Evolutionary conservation across 2,888 invertebrate genomes (phyloP), one percentile per base, ranked within the genome.

Genomic region (Pyrrhosoma nymphula): DNA sequence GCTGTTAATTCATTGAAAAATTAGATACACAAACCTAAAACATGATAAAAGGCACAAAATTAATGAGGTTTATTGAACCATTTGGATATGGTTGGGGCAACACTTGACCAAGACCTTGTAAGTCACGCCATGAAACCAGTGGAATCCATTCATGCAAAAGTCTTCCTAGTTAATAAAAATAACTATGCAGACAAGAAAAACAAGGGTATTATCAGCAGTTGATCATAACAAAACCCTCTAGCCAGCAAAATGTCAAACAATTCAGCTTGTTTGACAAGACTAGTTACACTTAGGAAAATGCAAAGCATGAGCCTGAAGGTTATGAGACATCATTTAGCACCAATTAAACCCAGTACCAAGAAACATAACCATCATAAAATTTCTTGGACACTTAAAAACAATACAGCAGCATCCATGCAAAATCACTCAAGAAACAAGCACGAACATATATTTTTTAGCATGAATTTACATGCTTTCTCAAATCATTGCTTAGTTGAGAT

Each of bases 131-230:
- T 69, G n/a, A n/a, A 4, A 93, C 8, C 69, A 26, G 39, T n/a
- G 26, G n/a, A 93, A 69, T 69, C 56, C 69, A 47, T 69, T 69
- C 93, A 93, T 93, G 93, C 93, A 47, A 6, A 47, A 75, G 89
- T 55, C 55, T n/a, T 47, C n/a, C 63, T 75, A 69, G 93, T 93
- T 69, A 82, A 75, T 23, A 93, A 16, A 39, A 69, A 93, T 69
- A 93, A 93, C 47, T 93, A 75, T 39, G 47, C 12, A 69, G 88
- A 47, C 23, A 35, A 88, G 20, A 20, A 23, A 88, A 56, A 93
- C 35, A 47, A 47, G 39, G 47, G 69, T 26, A 91, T 14, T 47
- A 93, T 39, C 30, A n/a, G 60, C 56, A 56, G 30, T 35, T 35
- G 39, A 93, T 93, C 26, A 93, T 39, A 47, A 69, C n/a, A 47